Percentiles rank a stretch among this genome's conserved stretches.
Evolutionary conservation across 2,888 invertebrate species (phyloP).

Genomic region (Petrolisthes manimaculis): DNA sequence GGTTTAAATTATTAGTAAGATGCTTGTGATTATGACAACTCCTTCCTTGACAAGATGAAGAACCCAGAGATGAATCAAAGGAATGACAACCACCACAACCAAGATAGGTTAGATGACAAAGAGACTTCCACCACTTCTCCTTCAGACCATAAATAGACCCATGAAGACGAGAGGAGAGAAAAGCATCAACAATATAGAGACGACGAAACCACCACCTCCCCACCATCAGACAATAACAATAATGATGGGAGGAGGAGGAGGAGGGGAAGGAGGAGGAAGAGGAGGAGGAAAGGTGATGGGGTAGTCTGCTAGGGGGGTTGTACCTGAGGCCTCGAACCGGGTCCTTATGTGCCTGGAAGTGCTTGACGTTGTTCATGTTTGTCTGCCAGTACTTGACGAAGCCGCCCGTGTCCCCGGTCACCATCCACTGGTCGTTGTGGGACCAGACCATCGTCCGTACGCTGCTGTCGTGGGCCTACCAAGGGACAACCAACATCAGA

Average conservation of each 20-base stretch:
- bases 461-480: conserved; percentile 97
- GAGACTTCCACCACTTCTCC: too few relatives aligned
- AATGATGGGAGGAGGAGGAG: neutral
- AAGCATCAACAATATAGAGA: neutral
- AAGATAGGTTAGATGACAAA: too few relatives aligned
- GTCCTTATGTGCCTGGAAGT: conserved; percentile 99
- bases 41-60: too few relatives aligned
- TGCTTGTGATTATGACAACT: too few relatives aligned
- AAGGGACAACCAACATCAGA: conserved; percentile 18
- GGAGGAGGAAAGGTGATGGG: conserved; percentile 19
- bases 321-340: conserved; percentile 98
- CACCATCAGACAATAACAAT: neutral
- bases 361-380: conserved; percentile 99
- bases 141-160: too few relatives aligned
- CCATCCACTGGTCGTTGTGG: conserved; percentile 99
- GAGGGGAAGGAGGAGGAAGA: neutral
- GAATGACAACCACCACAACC: too few relatives aligned
- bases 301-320: conserved; percentile 27
- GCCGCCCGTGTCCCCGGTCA: conserved; percentile 97
- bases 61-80: too few relatives aligned
- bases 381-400: conserved; percentile 99
- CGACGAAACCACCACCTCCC: neutral
- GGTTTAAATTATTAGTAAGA: too few relatives aligned
- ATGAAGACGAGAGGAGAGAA: too few relatives aligned
- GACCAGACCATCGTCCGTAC: conserved; percentile 99